Evolutionary conservation across 1,140 invertebrate species (phyloP).

Genomic region (Zaprionus gabonicus): DNA sequence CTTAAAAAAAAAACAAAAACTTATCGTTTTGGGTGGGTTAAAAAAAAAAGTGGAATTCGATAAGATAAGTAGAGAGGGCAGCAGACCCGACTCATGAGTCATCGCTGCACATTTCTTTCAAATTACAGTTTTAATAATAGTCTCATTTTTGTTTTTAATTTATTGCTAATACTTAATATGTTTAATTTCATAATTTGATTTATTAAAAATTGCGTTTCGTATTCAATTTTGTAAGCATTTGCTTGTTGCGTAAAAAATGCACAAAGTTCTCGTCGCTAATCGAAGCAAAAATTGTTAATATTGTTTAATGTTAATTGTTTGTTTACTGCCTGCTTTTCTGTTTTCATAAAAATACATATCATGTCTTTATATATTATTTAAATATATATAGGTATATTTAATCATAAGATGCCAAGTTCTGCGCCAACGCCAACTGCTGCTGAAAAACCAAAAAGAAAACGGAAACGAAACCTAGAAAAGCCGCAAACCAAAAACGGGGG

Average conservation of each 20-base stretch:
- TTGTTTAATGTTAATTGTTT: constrained; percentile 70
- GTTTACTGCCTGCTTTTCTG: constrained; percentile 42
- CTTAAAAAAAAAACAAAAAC: neutral
- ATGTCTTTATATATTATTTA: constrained; percentile 58
- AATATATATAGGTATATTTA: constrained; percentile 70
- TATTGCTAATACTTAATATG: constrained; percentile 76
- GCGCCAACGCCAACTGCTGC: constrained; percentile 59
- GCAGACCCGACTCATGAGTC: neutral
- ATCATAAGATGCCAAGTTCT: constrained; percentile 78
- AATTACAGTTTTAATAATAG: constrained; percentile 3
- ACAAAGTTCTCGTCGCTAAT: constrained; percentile 75
- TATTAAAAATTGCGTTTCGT: constrained; percentile 79
- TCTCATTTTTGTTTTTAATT: constrained; percentile 55
- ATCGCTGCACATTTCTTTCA: neutral
- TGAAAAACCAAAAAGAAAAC: constrained; percentile 46
- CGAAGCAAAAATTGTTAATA: constrained; percentile 79
- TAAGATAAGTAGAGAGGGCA: constrained; percentile 45
- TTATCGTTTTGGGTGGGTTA: neutral
- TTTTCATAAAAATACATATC: constrained; percentile 80
- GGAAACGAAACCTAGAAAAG: constrained; percentile 30
- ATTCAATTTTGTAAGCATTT: constrained; percentile 80
- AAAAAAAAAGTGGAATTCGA: constrained; percentile 13
- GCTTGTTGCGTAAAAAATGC: constrained; percentile 77
- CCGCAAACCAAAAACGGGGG: constrained; percentile 54
- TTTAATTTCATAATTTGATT: constrained; percentile 79